Evolutionary conservation across 2,888 invertebrate species (phyloP).

Genomic region (Andrena haemorrhoa): DNA sequence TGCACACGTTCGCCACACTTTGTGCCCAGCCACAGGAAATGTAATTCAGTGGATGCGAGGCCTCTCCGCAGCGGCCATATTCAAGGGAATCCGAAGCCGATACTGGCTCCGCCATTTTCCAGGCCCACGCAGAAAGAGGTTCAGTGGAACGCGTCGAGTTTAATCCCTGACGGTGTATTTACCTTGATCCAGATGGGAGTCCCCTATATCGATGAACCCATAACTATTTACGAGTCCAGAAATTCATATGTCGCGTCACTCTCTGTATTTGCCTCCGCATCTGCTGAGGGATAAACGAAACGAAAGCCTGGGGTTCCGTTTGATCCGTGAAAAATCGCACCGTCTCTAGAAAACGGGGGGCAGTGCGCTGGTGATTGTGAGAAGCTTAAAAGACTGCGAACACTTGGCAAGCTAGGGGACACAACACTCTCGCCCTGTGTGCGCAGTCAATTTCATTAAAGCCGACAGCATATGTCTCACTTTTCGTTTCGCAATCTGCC

Average conservation of each 20-base stretch:
- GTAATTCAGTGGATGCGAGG: conserved; percentile 38
- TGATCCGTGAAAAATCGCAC: too few relatives aligned
- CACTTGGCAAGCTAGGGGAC: conserved; percentile 6
- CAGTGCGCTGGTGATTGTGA: too few relatives aligned
- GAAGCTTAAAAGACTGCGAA: too few relatives aligned
- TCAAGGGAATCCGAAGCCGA: not conserved
- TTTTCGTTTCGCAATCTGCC: conserved; percentile 44
- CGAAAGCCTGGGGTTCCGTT: too few relatives aligned
- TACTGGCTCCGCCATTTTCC: not conserved
- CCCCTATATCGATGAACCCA: too few relatives aligned
- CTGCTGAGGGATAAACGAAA: too few relatives aligned
- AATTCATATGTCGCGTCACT: too few relatives aligned
- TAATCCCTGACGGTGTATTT: not conserved
- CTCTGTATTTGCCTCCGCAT: too few relatives aligned
- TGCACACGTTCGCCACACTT: conserved; percentile 8
- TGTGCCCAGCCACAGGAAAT: conserved; percentile 28
- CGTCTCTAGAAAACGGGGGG: too few relatives aligned
- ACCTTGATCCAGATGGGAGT: too few relatives aligned
- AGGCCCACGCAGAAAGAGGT: not conserved
- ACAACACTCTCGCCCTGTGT: conserved; percentile 18
- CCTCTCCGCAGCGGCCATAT: not conserved
- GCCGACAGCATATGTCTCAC: conserved; percentile 51
- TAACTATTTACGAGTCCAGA: too few relatives aligned
- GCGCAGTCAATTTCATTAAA: conserved; percentile 55
- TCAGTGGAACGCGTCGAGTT: not conserved